Percentiles rank a stretch among this genome's conserved stretches.
phyloP scores from a whole-genome alignment of 2,113 vertebrate genomes.

The Bos indicus region DNA sequence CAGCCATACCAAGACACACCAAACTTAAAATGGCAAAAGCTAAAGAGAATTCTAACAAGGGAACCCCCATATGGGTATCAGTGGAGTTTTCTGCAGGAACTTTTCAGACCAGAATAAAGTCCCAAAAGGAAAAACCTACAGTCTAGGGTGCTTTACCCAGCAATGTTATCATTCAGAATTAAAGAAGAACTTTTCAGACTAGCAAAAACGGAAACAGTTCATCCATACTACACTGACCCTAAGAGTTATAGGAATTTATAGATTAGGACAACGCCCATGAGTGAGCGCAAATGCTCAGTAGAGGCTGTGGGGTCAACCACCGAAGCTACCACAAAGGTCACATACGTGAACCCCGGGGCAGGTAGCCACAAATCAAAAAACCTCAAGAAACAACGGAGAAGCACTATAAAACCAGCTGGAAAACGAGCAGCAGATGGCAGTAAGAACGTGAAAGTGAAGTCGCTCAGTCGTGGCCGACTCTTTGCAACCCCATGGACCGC shows the following conservation, averaged over 20 bases:
- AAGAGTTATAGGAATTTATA: not conserved
- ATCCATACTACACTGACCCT: not conserved
- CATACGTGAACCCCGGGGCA: accelerated
- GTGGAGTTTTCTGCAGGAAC: not conserved
- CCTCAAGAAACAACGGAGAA: not conserved
- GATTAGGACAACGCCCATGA: not conserved
- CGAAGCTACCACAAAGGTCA: not conserved
- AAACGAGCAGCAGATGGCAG: accelerated
- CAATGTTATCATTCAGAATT: not conserved
- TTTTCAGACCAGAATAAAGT: not conserved
- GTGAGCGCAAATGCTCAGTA: not conserved
- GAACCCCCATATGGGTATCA: too few relatives aligned
- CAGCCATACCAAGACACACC: not conserved
- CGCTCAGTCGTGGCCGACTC: too few relatives aligned
- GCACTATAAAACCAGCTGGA: not conserved
- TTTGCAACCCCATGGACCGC: too few relatives aligned
- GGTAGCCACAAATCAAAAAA: accelerated
- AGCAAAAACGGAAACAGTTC: not conserved
- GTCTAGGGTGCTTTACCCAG: not conserved
- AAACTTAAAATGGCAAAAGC: not conserved
- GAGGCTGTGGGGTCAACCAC: not conserved
- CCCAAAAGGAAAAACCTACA: not conserved
- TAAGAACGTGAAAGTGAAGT: too few relatives aligned
- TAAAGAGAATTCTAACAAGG: not conserved
- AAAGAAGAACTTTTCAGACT: not conserved